Evolutionary conservation across 2,797 vertebrate genomes (phyloP), one percentile per base, ranked within the genome.

Genomic region (Aselliscus stoliczkanus): DNA sequence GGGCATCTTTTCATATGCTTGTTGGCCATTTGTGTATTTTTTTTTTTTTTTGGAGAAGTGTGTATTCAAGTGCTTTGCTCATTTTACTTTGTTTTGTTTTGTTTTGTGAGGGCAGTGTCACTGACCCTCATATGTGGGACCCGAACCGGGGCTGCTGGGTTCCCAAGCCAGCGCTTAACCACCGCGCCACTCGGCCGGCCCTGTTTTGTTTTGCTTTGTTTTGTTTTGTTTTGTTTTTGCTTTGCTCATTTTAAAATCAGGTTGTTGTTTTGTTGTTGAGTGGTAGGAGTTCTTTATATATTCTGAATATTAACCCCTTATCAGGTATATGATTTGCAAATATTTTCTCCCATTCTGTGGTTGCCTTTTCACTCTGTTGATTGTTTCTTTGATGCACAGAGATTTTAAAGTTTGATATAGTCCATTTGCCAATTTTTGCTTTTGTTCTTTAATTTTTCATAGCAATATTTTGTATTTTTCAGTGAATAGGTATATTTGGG

Each of bases 401-500:
- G 17, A 44, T 89, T 89, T 73, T 82, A 70, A 77, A 87, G 7
- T 70, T 79, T 92, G 52, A 52, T 60, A 3, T 69, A 47, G 60
- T 90, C n/a, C 58, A 58, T 92, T 76, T 83, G 20, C 86, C 82
- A 70, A 1, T 37, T 91, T 94, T 86, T 93, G 83, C 37, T 93
- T 80, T 82, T 93, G 34, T 67, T 89, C 80, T 94, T 96, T 90
- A 67, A 73, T 83, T 83, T 90, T 60, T 82, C 37, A 88, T 88
- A 44, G 37, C 52, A 58, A 7, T 84, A 44, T 85, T 91, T 76
- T 85, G n/a, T 88, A 64, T 25, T 81, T 81, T 95, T 67, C 39
- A 77, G 31, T 65, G 39, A 76, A 29, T 4, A 44, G 13, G 10
- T 69, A 39, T 76, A 94, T 83, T 92, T 52, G 54, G 60, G n/a